A percentile compares a stretch with the other conserved stretches of the same genome.
Conservation (phyloP, 2,888 invertebrate genomes). For the Clusia tigrina region DNA sequence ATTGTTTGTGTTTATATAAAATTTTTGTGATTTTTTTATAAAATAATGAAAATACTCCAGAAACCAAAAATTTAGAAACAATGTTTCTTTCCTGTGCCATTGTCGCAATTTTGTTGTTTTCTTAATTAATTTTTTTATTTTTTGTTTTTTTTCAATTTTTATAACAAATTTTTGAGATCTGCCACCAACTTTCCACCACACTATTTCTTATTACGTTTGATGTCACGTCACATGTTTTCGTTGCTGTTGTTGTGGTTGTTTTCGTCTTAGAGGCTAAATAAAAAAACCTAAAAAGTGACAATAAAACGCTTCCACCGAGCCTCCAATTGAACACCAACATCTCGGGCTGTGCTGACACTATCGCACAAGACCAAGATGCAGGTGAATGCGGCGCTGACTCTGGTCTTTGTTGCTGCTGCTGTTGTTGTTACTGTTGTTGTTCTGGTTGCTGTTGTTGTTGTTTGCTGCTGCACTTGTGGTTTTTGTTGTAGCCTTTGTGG, state of each 20-base stretch:
- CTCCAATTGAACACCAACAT: too few relatives aligned
- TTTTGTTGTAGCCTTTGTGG: background rate
- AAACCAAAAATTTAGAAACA: too few relatives aligned
- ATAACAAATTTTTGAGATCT: background rate
- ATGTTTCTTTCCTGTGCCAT: too few relatives aligned
- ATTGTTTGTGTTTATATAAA: too few relatives aligned
- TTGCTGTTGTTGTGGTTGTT: background rate
- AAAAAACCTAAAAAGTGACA: too few relatives aligned
- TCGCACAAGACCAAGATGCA: background rate
- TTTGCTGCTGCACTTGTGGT: background rate
- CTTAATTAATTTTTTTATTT: background rate
- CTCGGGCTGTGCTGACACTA: background rate
- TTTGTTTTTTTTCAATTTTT: too few relatives aligned
- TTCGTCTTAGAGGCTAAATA: background rate
- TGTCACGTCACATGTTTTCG: background rate
- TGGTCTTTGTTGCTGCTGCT: background rate
- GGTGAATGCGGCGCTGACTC: background rate
- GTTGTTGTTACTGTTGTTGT: slow-evolving; percentile 3
- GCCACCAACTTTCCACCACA: background rate
- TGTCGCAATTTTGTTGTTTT: too few relatives aligned
- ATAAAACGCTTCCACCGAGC: background rate
- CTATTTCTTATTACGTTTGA: background rate
- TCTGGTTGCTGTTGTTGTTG: background rate
- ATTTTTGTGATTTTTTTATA: too few relatives aligned
- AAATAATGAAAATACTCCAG: too few relatives aligned